phyloP scores from a whole-genome alignment of 2,113 vertebrate species.

The Corythoichthys haematopterus region DNA sequence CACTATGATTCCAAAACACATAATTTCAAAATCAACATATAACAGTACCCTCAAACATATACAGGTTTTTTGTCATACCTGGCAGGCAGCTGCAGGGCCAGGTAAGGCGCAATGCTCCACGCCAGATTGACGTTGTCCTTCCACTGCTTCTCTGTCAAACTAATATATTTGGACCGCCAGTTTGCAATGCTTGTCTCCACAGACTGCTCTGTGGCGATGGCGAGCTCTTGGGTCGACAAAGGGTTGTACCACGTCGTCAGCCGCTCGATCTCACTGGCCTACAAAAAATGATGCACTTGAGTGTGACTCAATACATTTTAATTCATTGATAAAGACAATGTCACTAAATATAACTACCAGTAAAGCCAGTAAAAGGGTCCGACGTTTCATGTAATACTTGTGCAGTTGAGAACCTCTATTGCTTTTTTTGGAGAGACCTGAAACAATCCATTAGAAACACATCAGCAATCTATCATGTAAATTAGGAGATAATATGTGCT shows the following conservation, averaged over 20 bases:
- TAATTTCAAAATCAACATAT: no score
- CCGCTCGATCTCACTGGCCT: constrained; percentile 94
- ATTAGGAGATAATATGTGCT: not conserved
- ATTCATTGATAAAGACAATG: not conserved
- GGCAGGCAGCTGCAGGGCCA: constrained; percentile 88
- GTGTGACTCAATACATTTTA: not conserved
- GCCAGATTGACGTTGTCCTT: constrained; percentile 94
- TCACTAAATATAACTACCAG: constrained; percentile 69
- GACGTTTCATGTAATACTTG: constrained; percentile 96
- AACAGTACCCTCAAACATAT: no score
- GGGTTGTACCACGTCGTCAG: constrained; percentile 96
- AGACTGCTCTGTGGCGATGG: constrained; percentile 81
- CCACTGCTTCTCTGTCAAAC: constrained; percentile 94
- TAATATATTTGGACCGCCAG: constrained; percentile 94
- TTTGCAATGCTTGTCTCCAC: constrained; percentile 93
- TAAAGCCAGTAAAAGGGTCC: constrained; percentile 84
- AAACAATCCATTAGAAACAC: constrained; percentile 29
- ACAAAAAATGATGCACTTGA: not conserved
- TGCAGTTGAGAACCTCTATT: constrained; percentile 93
- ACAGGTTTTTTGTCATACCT: constrained; percentile 69
- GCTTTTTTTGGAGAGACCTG: constrained; percentile 92
- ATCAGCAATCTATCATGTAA: constrained; percentile 3
- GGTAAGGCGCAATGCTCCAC: constrained; percentile 92
- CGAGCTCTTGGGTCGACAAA: constrained; percentile 85
- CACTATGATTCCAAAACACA: no score